Conservation (phyloP, 2,797 vertebrate species). For the Xiphorhynchus erythropygius region DNA sequence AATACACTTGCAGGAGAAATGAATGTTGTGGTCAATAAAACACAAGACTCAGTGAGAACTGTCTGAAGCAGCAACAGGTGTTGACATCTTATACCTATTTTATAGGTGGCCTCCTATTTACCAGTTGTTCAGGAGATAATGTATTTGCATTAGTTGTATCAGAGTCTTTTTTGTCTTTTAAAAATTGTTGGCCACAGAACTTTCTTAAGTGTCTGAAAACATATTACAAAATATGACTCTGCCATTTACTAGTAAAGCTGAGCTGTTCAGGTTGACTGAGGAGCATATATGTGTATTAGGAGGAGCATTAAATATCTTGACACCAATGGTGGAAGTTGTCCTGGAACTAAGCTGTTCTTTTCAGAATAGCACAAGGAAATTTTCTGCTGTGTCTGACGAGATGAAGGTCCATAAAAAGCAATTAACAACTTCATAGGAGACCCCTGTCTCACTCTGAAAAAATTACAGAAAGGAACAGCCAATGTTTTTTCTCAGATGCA, state of each 20-base stretch:
- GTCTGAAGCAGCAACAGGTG: constrained; percentile 75
- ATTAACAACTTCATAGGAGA: constrained; percentile 68
- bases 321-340: constrained; percentile 71
- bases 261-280: constrained; percentile 78
- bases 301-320: constrained; percentile 74
- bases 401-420: constrained; percentile 80
- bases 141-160: constrained; percentile 70
- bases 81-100: constrained; percentile 74
- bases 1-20: constrained; percentile 77
- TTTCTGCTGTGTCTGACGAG: constrained; percentile 74
- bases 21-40: constrained; percentile 74
- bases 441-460: constrained; percentile 67
- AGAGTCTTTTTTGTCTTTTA: constrained; percentile 72
- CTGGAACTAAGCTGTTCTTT: constrained; percentile 75
- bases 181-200: constrained; percentile 72
- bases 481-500: constrained; percentile 72
- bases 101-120: constrained; percentile 70
- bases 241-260: constrained; percentile 73
- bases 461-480: constrained; percentile 66
- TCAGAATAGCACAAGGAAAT: constrained; percentile 74
- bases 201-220: constrained; percentile 72
- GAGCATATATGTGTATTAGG: constrained; percentile 77
- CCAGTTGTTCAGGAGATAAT: constrained; percentile 75
- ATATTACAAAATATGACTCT: constrained; percentile 74
- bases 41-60: constrained; percentile 78